Evolutionary conservation across 2,797 vertebrate genomes (phyloP), one percentile per base, ranked within the genome.

Genomic region (Eulemur albifrons): DNA sequence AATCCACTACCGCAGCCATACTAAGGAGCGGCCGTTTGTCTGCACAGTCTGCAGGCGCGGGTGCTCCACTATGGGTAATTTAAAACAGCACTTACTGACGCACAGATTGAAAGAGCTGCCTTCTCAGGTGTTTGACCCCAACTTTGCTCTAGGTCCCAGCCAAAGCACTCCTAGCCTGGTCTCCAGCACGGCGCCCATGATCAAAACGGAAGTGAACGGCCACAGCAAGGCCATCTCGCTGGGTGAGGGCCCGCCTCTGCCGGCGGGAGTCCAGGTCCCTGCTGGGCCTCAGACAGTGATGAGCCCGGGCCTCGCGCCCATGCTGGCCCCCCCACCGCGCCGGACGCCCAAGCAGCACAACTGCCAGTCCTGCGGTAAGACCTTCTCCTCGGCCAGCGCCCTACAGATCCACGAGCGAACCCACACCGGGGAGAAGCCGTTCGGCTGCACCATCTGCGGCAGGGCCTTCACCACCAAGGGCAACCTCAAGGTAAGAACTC

Each of bases 331-430:
- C 18, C 99, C 99, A 50, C 99, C 99, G 20, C 99, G 99, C 95
- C 99, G 99, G 98, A 99, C 99, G 80, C 99, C 99, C 95, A 99
- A 99, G 99, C 99, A 99, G 98, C 99, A 99, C 99, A 99, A 99
- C 99, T 99, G 99, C 99, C 99, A 99, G 95, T 99, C 99, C 0
- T 99, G 99, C 85, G 99, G 99, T 98, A 99, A 99, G 99, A 99
- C 99, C 98, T 99, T 99, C 98, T 99, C 99, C 92, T 99, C 99
- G 43, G 99, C 99, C 98, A 99, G 99, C 90, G 99, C 99, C 96
- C 99, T 99, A 98, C 99, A 99, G 99, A 99, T 99, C 98, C 99
- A 99, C 18, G 99, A 99, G 98, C 99, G 99, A 98, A 99, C 99
- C 92, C 99, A 99, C 99, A 99, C 99, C 0, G 99, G 99, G 98